Conservation (phyloP, 1,140 invertebrate species). For the Proales similis region DNA sequence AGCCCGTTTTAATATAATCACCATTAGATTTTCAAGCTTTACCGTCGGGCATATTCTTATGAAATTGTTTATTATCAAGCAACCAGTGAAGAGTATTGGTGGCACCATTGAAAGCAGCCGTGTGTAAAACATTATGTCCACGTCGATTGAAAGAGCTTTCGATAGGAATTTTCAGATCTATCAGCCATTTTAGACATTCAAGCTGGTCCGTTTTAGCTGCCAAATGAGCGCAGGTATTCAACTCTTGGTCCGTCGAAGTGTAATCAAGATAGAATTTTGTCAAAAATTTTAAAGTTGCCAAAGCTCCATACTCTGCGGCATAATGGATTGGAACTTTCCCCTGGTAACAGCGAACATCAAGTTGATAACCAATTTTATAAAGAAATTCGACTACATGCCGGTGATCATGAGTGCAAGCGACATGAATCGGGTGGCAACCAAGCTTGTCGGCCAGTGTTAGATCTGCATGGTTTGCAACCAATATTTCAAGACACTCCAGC, state of each 20-base stretch:
- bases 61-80: slow-evolving; percentile 5
- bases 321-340: slow-evolving; percentile 34
- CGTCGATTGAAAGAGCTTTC: slow-evolving; percentile 5
- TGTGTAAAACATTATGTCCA: slow-evolving; percentile 18
- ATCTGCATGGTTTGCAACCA: slow-evolving; percentile 4
- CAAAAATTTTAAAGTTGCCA: slow-evolving; percentile 13
- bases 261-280: neutral
- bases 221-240: slow-evolving; percentile 27
- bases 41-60: neutral
- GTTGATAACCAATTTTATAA: neutral
- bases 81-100: slow-evolving; percentile 30
- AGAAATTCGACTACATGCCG: slow-evolving; percentile 12
- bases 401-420: slow-evolving; percentile 16
- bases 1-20: too few species aligned
- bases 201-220: slow-evolving; percentile 1
- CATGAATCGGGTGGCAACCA: neutral
- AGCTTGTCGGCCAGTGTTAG: slow-evolving; percentile 3
- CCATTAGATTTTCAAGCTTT: neutral
- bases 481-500: neutral
- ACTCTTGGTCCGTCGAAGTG: neutral
- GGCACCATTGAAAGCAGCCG: slow-evolving; percentile 2
- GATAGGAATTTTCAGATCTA: slow-evolving; percentile 4
- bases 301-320: slow-evolving; percentile 9
- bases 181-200: slow-evolving; percentile 25
- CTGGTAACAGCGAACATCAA: neutral